Evolutionary conservation across 1,140 invertebrate species (phyloP).

Genomic region (Paramacrobiotus metropolitanus): DNA sequence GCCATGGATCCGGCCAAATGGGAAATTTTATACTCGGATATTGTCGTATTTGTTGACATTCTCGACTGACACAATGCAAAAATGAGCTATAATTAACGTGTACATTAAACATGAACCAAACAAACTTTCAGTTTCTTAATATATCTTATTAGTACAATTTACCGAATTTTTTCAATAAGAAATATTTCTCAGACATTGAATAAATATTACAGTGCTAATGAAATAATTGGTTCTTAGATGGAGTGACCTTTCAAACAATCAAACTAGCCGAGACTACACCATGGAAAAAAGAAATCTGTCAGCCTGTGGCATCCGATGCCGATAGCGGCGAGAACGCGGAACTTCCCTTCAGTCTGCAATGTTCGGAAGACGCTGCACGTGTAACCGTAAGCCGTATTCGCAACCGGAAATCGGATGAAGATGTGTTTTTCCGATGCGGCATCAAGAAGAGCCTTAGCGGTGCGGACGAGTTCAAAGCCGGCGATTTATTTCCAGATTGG

Average conservation of each 20-base stretch:
- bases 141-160: background rate
- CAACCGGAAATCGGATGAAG: background rate
- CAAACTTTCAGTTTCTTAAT: background rate
- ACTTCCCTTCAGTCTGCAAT: conserved; percentile 8
- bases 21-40: background rate
- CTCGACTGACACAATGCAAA: conserved; percentile 68
- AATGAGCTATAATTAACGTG: no score
- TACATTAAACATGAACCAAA: conserved; percentile 18
- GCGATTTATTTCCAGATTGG: background rate
- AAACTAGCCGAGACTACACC: background rate
- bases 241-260: background rate
- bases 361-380: background rate
- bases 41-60: conserved; percentile 38
- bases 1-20: background rate
- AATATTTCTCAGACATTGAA: no score
- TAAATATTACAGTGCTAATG: no score
- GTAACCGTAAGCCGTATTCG: background rate
- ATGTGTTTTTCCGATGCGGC: background rate
- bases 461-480: background rate
- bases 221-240: no score
- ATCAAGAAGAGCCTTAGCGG: background rate
- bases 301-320: conserved; percentile 12
- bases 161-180: background rate
- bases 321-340: conserved; percentile 15
- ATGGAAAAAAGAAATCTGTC: background rate